phyloP scores from a whole-genome alignment of 2,113 vertebrate species.

The Dipodomys stephensi region DNA sequence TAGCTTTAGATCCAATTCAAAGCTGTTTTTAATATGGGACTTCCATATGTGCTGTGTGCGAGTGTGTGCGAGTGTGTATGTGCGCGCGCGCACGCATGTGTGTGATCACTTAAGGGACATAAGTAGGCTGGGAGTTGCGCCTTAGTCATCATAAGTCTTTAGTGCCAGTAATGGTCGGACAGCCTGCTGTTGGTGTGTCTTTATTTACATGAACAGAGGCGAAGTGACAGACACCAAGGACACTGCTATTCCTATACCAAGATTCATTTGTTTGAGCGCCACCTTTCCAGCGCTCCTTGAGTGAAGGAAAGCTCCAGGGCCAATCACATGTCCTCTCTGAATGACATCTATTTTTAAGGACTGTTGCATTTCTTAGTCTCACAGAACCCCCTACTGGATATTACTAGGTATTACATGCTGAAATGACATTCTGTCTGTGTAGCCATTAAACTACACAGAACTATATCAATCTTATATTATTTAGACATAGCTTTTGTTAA shows the following conservation, averaged over 20 bases:
- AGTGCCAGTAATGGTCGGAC: not conserved
- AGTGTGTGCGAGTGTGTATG: fast-evolving
- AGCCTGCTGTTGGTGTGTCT: fast-evolving
- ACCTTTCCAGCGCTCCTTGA: not conserved
- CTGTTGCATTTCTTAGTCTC: not conserved
- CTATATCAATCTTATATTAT: not conserved
- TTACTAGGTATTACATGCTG: not conserved
- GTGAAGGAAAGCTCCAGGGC: not conserved
- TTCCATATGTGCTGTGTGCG: not conserved
- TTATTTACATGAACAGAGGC: not conserved
- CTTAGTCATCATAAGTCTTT: not conserved
- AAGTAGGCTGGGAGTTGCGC: not conserved
- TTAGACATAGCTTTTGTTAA: not conserved
- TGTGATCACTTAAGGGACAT: not conserved
- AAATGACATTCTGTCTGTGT: not conserved
- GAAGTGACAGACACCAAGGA: not conserved
- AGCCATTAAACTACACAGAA: not conserved
- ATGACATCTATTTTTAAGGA: conserved; percentile 31
- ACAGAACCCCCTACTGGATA: conserved; percentile 50
- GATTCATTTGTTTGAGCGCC: not conserved
- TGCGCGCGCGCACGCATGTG: no score
- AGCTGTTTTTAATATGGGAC: not conserved
- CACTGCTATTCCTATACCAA: not conserved
- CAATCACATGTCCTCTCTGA: not conserved
- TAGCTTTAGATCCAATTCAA: not conserved